These are phyloP conservation scores for Leptogaster cylindrica DNA, from an alignment of 2,888 invertebrate species.

Conservation along the genomic window DNA sequence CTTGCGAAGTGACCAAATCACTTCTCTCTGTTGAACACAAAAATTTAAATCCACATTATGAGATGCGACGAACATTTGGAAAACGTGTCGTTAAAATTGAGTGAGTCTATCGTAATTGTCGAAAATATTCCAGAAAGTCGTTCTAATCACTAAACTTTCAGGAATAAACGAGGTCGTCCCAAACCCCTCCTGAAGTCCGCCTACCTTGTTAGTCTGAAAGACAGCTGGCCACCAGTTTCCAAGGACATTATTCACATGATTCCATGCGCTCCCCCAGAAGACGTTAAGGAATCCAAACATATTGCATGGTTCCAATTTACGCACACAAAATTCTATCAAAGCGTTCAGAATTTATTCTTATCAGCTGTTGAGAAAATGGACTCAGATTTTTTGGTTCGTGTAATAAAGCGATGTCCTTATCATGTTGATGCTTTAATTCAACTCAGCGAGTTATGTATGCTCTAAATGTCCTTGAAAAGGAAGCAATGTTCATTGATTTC, in stretches of 20 bases:
- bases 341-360: constrained; percentile 75
- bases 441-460: constrained; percentile 77
- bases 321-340: constrained; percentile 76
- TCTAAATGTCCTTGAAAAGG: not conserved
- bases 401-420: constrained; percentile 77
- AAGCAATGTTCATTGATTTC: not conserved
- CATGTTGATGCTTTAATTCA: constrained; percentile 83
- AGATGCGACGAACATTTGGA: constrained; percentile 82
- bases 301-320: constrained; percentile 72
- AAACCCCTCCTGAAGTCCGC: constrained; percentile 69
- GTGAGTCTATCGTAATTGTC: constrained; percentile 50
- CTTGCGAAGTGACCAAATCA: constrained; percentile 71
- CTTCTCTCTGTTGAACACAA: constrained; percentile 72
- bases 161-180: constrained; percentile 66
- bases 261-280: constrained; percentile 61
- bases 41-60: constrained; percentile 79
- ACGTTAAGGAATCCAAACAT: constrained; percentile 48
- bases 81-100: constrained; percentile 77
- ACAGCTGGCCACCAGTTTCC: constrained; percentile 73
- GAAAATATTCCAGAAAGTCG: not conserved
- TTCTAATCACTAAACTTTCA: constrained; percentile 56
- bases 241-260: constrained; percentile 78
- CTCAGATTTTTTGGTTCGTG: constrained; percentile 77
- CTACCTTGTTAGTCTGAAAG: constrained; percentile 73
- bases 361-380: constrained; percentile 80